Base-by-base conservation (phyloP, 2,113 vertebrate genomes). In the Tichodroma muraria region DNA sequence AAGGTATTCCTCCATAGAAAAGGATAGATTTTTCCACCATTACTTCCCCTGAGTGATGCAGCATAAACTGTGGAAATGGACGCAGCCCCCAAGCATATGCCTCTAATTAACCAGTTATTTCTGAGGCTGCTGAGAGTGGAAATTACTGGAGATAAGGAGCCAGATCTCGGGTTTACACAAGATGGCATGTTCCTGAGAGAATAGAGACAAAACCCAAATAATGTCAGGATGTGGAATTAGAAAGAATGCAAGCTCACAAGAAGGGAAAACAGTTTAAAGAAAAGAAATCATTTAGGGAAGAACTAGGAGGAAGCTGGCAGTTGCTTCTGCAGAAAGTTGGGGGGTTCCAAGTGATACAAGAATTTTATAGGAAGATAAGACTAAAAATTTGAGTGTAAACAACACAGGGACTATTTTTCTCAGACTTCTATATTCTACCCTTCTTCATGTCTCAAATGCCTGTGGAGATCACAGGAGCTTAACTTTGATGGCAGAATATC, bases 41-140 rank as follows among this genome's bases (percentile, higher is more conserved):
- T 71, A 13, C 52, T 89, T 65, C 15, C 63, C 57, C 73, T 17
- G 50, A 52, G 13, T 45, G 53, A 47, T 33, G 33, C 45, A 61
- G 63, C 60, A 53, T 40, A 54, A 93, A 71, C 71, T 88, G 47
- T 59, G 2, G 8, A 88, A 83, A 78, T 23, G 65, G 88, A 90
- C 33, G 30, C 38, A 84, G 60, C 57, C 78, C 73, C 77, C 83
- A 75, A 87, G 49, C 86, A 83, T 80, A 65, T 83, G 85, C 75
- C 68, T 92, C 54, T 73, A 61, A 88, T 94, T 89, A 89, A 80
- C 63, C 63, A 85, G 57, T 82, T 91, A 89, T 85, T 90, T 88
- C 66, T 85, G 85, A 88, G 88, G 66, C 75, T 94, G 79, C 69
- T 79, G 53, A 71, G 61, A 69, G 81, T 89, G 59, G 52, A 91